Conservation (phyloP, 2,797 vertebrate species). For the Bovichtus diacanthus region DNA sequence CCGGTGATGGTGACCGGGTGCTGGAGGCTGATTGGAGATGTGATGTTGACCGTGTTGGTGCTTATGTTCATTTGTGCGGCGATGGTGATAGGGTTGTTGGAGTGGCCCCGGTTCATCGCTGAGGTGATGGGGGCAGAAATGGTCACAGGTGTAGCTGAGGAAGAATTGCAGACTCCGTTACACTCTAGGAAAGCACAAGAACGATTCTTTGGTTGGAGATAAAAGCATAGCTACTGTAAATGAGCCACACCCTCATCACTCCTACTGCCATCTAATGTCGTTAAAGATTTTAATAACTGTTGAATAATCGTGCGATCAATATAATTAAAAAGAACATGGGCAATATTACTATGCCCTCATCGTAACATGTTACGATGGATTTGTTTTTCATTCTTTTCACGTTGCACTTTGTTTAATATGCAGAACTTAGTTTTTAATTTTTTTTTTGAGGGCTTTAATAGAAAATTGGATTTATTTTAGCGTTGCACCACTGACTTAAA, state of each 20-base stretch:
- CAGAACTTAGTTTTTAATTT: not conserved
- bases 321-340: no score
- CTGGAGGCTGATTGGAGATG: conserved; percentile 93
- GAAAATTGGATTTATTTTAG: not conserved
- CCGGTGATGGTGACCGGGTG: conserved; percentile 97
- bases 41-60: conserved; percentile 97
- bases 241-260: not conserved
- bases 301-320: no score
- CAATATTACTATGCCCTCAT: not conserved
- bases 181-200: conserved; percentile 62
- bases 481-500: not conserved
- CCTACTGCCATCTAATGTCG: not conserved
- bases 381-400: not conserved
- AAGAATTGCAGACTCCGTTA: conserved; percentile 81
- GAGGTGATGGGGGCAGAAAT: conserved; percentile 79
- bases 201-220: not conserved
- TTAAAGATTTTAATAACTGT: not conserved
- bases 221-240: not conserved
- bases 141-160: conserved; percentile 81
- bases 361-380: not conserved
- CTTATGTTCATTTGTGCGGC: conserved; percentile 98
- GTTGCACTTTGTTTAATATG: not conserved
- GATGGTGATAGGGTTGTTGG: conserved; percentile 93
- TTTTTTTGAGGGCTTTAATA: not conserved
- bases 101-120: conserved; percentile 82